phyloP scores from a whole-genome alignment of 2,113 vertebrate genomes.

The Taxidea taxus region DNA sequence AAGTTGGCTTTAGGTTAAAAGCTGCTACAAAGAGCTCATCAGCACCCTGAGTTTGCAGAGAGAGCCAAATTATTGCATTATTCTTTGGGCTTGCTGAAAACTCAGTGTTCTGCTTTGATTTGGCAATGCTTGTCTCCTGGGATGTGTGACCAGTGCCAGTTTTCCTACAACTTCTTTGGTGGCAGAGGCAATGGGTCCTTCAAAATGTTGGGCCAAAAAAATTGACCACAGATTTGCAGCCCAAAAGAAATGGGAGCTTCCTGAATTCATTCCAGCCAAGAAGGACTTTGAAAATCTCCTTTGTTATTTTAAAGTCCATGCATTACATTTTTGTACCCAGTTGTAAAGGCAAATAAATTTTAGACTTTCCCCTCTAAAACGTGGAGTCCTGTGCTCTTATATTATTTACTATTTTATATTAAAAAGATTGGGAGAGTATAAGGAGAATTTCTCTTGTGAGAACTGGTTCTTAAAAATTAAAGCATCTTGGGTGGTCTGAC shows the following conservation, averaged over 20 bases:
- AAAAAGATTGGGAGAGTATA: slow-evolving; percentile 25
- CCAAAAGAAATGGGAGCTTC: slow-evolving; percentile 39
- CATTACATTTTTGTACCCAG: not conserved
- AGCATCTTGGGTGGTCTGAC: not conserved
- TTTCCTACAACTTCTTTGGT: slow-evolving; percentile 49
- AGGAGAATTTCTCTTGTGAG: not conserved
- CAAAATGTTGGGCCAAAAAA: slow-evolving; percentile 51
- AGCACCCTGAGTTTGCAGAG: slow-evolving; percentile 6
- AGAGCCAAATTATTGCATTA: slow-evolving; percentile 13
- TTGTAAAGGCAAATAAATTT: not conserved
- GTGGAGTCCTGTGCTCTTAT: not conserved
- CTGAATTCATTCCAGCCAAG: slow-evolving; percentile 22
- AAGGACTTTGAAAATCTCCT: slow-evolving; percentile 31
- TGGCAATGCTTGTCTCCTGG: slow-evolving; percentile 53
- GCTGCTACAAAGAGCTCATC: not conserved
- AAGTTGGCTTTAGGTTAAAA: slow-evolving; percentile 42
- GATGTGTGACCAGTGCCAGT: slow-evolving; percentile 45
- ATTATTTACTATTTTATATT: slow-evolving; percentile 23
- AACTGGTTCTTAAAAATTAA: slow-evolving; percentile 12
- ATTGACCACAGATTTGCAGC: slow-evolving; percentile 47
- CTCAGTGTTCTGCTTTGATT: slow-evolving; percentile 1
- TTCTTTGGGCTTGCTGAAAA: slow-evolving; percentile 30
- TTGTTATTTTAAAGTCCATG: not conserved
- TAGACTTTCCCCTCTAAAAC: not conserved
- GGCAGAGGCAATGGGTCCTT: slow-evolving; percentile 43